phyloP scores from a whole-genome alignment of 2,888 invertebrate species.

The Diaprepes abbreviatus region DNA sequence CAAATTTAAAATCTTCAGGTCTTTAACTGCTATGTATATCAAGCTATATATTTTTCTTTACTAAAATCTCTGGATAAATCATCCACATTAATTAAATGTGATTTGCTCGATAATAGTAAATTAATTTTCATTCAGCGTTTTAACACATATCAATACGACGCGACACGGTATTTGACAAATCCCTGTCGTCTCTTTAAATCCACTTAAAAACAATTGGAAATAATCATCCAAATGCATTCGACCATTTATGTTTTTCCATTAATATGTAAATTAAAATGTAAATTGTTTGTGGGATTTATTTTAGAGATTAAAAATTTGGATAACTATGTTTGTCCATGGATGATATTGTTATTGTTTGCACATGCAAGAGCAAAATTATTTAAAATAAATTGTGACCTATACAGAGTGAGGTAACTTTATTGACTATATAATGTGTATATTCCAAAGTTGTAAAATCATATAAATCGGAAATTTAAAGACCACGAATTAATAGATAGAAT shows the following conservation, averaged over 20 bases:
- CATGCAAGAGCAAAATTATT: too few relatives aligned
- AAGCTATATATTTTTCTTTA: too few relatives aligned
- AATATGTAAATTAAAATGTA: conserved; percentile 1
- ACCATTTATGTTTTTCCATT: neutral
- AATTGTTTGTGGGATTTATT: neutral
- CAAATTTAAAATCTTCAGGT: too few relatives aligned
- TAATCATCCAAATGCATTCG: neutral
- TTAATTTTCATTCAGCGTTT: neutral
- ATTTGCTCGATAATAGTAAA: neutral
- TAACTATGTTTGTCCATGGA: neutral
- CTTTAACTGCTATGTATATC: too few relatives aligned
- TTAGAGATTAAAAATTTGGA: neutral
- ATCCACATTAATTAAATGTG: neutral
- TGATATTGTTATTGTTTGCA: too few relatives aligned
- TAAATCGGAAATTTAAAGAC: too few relatives aligned
- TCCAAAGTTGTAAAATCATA: too few relatives aligned
- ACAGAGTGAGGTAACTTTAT: too few relatives aligned
- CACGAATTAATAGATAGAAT: too few relatives aligned
- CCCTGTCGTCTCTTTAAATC: conserved; percentile 1
- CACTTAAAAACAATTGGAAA: neutral
- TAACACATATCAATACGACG: neutral
- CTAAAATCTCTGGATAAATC: neutral
- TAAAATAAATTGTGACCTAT: too few relatives aligned
- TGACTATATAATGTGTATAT: too few relatives aligned
- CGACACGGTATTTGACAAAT: neutral